Base-by-base conservation (phyloP, 2,113 vertebrate genomes). In the Lagopus leucura region DNA sequence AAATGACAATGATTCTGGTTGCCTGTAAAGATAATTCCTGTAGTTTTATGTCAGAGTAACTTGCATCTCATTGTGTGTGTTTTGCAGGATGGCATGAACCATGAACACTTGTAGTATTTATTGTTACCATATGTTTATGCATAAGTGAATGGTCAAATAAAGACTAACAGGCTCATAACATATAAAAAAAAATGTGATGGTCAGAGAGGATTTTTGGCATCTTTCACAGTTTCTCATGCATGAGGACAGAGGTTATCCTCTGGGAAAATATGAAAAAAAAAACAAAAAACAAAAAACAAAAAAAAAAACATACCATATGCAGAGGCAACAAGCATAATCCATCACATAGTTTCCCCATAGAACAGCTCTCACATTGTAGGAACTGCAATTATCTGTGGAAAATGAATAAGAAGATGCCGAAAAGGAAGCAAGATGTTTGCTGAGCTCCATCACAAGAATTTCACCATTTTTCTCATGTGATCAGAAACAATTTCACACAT, bases 101-200 rank as follows among this genome's bases (percentile, higher is more conserved):
- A 27, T 54, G 78, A 92, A 77, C 52, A n/a, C 42, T 95, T 78
- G 36, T 70, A 92, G 15, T 40, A 82, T 78, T 85, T 93, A 94
- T 90, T 75, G 47, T 55, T 72, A 25, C 30, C 86, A 73, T 73
- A 88, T 77, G 92, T 79, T 77, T 81, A 83, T 86, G 16, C 30
- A 74, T 36, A 82, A 82, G 9, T 36, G 13, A 36, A 88, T 86
- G 45, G 57, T 38, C 89, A 89, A 93, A 88, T 7, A 73, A 92
- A 86, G 43, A 67, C n/a, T 85, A 94, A 91, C 58, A 47, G 91
- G 45, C 13, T 72, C 52, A 82, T 85, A 88, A 95, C 95, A 88
- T 34, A 24, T 13, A 38, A 38, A 38, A 38, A 38, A 77, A 80
- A 32, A 77, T 64, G 1, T 71, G 25, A 71, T 71, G 63, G 47